A percentile compares a stretch with the other conserved stretches of the same genome.
These are phyloP conservation scores for Macrophya alboannulata DNA, from an alignment of 2,888 invertebrate genomes.

Conservation along the genomic window DNA sequence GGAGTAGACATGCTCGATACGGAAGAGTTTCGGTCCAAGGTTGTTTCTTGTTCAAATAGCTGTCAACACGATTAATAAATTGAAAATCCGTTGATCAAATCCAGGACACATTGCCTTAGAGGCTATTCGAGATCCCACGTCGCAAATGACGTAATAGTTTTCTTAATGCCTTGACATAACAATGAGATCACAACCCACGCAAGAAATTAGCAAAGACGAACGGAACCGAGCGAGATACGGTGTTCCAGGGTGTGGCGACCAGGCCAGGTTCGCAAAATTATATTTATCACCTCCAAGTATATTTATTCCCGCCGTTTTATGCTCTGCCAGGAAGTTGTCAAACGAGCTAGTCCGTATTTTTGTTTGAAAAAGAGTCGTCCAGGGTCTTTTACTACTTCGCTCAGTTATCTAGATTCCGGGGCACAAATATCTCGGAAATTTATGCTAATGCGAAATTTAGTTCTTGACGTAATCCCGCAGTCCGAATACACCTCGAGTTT, in stretches of 20 bases:
- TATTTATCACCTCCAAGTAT: conserved; percentile 41
- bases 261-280: conserved; percentile 39
- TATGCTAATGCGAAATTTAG: conserved; percentile 45
- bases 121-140: conserved; percentile 27
- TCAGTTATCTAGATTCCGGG: conserved; percentile 13
- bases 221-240: conserved; percentile 15
- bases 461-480: background rate
- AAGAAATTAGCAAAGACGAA: conserved; percentile 55
- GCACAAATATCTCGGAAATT: conserved; percentile 3
- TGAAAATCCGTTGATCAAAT: conserved; percentile 27
- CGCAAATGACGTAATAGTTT: conserved; percentile 33
- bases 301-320: conserved; percentile 26
- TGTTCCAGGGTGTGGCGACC: conserved; percentile 44
- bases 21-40: conserved; percentile 7
- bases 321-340: conserved; percentile 8
- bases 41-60: background rate
- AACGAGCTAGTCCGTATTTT: conserved; percentile 17
- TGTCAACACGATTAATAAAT: conserved; percentile 12
- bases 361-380: background rate
- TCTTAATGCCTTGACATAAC: conserved; percentile 43
- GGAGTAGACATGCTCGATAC: background rate
- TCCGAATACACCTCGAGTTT: background rate
- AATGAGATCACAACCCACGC: conserved; percentile 53
- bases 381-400: background rate
- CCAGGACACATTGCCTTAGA: background rate